Conservation (phyloP, 2,888 invertebrate genomes). For the Pseudococcus longispinus region DNA sequence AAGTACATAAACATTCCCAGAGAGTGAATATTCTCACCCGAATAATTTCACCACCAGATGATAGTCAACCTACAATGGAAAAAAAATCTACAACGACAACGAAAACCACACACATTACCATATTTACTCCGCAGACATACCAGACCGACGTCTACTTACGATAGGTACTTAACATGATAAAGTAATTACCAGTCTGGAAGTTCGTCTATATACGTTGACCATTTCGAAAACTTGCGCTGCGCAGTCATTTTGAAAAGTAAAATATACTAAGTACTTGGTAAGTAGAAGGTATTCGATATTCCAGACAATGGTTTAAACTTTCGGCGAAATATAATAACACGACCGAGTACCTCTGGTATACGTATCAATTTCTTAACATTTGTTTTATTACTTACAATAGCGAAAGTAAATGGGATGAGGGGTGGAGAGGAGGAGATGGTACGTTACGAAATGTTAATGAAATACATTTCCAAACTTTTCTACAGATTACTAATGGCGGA, state of each 20-base stretch:
- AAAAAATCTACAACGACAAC: not conserved
- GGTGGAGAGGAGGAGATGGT: not conserved
- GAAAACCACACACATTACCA: no score
- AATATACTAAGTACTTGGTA: not conserved
- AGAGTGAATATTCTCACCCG: not conserved
- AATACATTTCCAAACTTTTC: not conserved
- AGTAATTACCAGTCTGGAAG: not conserved
- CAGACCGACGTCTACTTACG: no score
- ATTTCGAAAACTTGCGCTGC: not conserved
- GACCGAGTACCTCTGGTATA: not conserved
- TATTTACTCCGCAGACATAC: no score
- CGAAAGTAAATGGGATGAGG: not conserved
- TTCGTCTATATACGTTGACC: not conserved
- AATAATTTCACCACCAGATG: not conserved
- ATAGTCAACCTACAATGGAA: not conserved
- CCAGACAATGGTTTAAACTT: constrained; percentile 7
- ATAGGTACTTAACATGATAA: not conserved
- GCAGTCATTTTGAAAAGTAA: not conserved
- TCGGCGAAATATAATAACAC: not conserved
- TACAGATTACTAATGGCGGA: not conserved
- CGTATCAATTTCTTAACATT: constrained; percentile 9
- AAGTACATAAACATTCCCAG: no score
- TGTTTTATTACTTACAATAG: not conserved
- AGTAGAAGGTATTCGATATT: not conserved
- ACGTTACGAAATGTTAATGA: not conserved